Base-by-base conservation (phyloP, 2,888 invertebrate species). In the Melitaea athalia region DNA sequence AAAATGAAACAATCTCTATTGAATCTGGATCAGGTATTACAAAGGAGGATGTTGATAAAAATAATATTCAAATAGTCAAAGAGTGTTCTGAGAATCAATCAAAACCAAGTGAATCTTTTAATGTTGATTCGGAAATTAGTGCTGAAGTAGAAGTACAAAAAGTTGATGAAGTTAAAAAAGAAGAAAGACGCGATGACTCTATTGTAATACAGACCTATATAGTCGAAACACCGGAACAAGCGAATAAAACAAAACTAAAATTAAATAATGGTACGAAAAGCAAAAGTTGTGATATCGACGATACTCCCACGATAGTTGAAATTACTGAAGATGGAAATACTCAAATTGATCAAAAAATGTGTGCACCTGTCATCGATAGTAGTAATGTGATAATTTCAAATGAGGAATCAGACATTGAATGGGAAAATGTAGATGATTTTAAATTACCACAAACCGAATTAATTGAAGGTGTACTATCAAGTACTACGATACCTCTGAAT, bases 401-500 rank as follows among this genome's bases (percentile, higher is more conserved):
- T 83, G 94, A 93, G 31, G 95, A 95, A 68, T 94, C 94, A 0
- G 95, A 95, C 74, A 84, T 93, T 49, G 94, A 95, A 76, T 94
- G 93, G 92, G 95, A 95, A 79, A 88, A 88, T 74, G 85, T 91
- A 0, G 86, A 89, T 62, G 91, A 93, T 47, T 77, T 93, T 52
- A 76, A 87, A 65, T 77, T 81, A 59, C 68, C 81, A 68, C 70
- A 81, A 33, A 79, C 85, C 74, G 82, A 86, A 74, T 61, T 84
- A 65, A 83, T 86, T 63, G 86, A 84, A 55, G 87, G 88, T 42
- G 86, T 85, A 38, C 78, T 92, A 60, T 91, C 91, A 69, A 80
- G 90, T 33, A 85, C 88, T 43, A 85, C 91, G 33, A 83, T 92
- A 67, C 89, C 93, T 2, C 79, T 93, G 47, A 89, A 86, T 75